Percentiles rank a stretch among this genome's conserved stretches.
Evolutionary conservation across 2,888 invertebrate species (phyloP).

Genomic region (Gymnoscelis rufifasciata): DNA sequence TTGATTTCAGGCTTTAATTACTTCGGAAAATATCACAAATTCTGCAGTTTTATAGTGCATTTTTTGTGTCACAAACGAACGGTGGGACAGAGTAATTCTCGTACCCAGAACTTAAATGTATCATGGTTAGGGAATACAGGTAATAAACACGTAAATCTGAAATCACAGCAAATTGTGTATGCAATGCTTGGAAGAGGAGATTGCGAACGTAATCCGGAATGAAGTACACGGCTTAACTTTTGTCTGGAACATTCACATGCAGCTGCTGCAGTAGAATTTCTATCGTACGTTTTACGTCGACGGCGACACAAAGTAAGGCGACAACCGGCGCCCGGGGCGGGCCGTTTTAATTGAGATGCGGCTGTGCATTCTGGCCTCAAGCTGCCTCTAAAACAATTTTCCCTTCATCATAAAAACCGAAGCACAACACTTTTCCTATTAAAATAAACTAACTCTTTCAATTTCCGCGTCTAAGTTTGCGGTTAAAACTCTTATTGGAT

Average conservation of each 20-base stretch:
- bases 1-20: too few species aligned
- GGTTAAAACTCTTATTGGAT: conserved; percentile 49
- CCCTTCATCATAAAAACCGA: conserved; percentile 25
- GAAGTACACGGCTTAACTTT: conserved; percentile 51
- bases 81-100: too few species aligned
- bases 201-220: conserved; percentile 49
- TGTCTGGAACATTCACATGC: conserved; percentile 50
- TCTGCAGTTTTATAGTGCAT: too few species aligned
- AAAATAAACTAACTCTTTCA: conserved; percentile 7
- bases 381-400: conserved; percentile 40
- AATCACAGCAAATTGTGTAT: conserved; percentile 25
- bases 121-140: too few species aligned
- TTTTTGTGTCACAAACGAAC: too few species aligned
- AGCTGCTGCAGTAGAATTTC: conserved; percentile 45
- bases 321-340: conserved; percentile 44
- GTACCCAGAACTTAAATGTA: too few species aligned
- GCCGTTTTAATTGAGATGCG: conserved; percentile 53
- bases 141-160: conserved; percentile 19
- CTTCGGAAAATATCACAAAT: too few species aligned
- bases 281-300: conserved; percentile 49
- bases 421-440: conserved; percentile 26
- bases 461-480: conserved; percentile 22
- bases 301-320: conserved; percentile 43
- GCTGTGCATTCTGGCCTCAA: conserved; percentile 46
- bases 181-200: conserved; percentile 38